These are phyloP conservation scores for Anarhynchus alexandrinus DNA, from an alignment of 2,113 vertebrate species.

Conservation along the genomic window DNA sequence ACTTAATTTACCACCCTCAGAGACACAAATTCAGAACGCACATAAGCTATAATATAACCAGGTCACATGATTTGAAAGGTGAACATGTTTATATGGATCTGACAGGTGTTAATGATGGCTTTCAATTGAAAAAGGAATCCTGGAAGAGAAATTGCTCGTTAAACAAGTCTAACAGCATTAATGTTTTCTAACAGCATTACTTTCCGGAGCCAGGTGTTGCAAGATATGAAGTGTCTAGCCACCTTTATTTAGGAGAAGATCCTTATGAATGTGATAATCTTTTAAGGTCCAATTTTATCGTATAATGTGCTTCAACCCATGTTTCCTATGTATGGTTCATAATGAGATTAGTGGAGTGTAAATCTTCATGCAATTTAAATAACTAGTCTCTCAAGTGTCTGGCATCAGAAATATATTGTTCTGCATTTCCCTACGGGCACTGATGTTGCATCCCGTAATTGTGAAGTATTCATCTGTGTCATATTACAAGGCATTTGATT, in stretches of 20 bases:
- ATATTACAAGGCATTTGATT: slow-evolving; percentile 11
- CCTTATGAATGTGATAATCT: background rate
- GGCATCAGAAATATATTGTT: slow-evolving; percentile 20
- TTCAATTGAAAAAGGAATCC: slow-evolving; percentile 1
- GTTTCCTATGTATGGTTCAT: background rate
- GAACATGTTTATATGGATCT: background rate
- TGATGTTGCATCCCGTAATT: slow-evolving; percentile 20
- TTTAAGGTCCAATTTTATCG: background rate
- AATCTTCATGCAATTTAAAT: slow-evolving; percentile 31
- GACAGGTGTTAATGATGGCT: slow-evolving; percentile 5
- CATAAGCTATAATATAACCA: background rate
- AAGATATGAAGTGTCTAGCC: background rate
- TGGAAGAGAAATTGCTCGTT: background rate
- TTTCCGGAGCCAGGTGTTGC: background rate
- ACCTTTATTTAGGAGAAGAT: background rate
- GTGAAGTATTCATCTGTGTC: slow-evolving; percentile 27
- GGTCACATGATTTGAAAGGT: background rate
- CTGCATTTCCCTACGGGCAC: background rate
- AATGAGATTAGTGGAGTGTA: slow-evolving; percentile 34
- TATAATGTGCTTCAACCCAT: background rate
- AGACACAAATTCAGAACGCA: background rate
- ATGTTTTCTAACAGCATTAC: background rate
- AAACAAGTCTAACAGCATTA: background rate
- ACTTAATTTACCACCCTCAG: background rate
- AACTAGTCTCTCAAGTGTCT: background rate